Evolutionary conservation across 2,888 invertebrate genomes (phyloP).

Genomic region (Coronaproctus castanopsis): DNA sequence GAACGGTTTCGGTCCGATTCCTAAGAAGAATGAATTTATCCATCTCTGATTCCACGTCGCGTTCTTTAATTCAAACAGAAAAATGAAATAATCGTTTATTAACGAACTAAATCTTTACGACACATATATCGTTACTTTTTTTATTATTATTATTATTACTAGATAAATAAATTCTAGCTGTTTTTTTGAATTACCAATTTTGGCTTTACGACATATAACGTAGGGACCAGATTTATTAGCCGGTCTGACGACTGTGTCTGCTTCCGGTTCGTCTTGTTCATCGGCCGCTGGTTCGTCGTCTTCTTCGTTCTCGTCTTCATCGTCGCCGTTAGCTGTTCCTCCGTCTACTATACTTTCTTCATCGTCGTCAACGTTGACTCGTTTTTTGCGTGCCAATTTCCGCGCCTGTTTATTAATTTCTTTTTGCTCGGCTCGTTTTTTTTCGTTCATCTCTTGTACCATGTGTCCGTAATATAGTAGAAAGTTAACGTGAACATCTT

Average conservation of each 20-base stretch:
- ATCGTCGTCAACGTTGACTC: conserved; percentile 22
- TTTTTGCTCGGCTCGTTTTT: conserved; percentile 39
- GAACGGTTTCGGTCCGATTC: too few relatives aligned
- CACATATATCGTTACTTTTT: too few relatives aligned
- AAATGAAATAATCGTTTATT: too few relatives aligned
- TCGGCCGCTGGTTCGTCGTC: conserved; percentile 31
- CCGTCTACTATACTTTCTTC: conserved; percentile 20
- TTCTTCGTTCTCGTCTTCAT: conserved; percentile 36
- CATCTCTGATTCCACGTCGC: too few relatives aligned
- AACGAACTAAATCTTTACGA: too few relatives aligned
- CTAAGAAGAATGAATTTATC: too few relatives aligned
- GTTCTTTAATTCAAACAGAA: too few relatives aligned
- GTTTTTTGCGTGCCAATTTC: conserved; percentile 29
- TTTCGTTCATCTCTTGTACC: conserved; percentile 49
- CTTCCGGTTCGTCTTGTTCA: conserved; percentile 32
- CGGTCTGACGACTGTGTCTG: conserved; percentile 44
- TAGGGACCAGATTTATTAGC: conserved; percentile 76
- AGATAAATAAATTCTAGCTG: too few relatives aligned
- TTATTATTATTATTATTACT: too few relatives aligned
- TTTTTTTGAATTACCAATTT: conserved; percentile 41
- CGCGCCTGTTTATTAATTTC: conserved; percentile 29
- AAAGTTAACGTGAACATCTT: conserved; percentile 85
- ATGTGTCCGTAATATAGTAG: conserved; percentile 76
- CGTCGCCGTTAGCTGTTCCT: conserved; percentile 35
- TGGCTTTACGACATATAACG: conserved; percentile 64